Percentiles rank a stretch among this genome's conserved stretches.
Conservation (phyloP, 2,113 vertebrate species). For the Colinus virginianus region DNA sequence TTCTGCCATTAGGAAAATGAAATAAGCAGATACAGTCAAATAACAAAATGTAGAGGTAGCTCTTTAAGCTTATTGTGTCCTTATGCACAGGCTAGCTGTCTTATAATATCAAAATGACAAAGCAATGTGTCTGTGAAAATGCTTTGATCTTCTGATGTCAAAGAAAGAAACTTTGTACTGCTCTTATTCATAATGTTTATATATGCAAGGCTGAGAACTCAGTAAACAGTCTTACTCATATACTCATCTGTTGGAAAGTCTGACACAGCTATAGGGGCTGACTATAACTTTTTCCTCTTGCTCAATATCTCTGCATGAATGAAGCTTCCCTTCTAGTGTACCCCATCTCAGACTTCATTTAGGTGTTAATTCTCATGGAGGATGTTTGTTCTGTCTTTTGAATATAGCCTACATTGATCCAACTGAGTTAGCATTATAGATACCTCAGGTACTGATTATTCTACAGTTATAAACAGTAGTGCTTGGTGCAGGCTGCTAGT, state of each 20-base stretch:
- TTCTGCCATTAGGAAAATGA: neutral
- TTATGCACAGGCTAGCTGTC: conserved; percentile 24
- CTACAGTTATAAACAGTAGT: neutral
- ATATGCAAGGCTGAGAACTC: neutral
- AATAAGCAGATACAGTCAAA: neutral
- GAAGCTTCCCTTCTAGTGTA: neutral
- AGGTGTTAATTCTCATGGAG: neutral
- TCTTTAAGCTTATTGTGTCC: conserved; percentile 21
- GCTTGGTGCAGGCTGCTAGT: neutral
- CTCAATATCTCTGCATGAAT: neutral
- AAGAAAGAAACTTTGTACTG: neutral
- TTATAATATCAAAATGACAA: conserved; percentile 13
- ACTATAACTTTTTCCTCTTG: neutral
- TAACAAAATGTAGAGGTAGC: neutral
- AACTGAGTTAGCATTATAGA: neutral
- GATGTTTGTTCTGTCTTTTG: neutral
- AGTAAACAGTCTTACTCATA: neutral
- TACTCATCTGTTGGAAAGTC: neutral
- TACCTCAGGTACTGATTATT: neutral
- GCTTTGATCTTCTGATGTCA: conserved; percentile 41
- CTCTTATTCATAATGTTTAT: neutral
- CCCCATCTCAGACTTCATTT: neutral
- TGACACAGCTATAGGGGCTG: neutral
- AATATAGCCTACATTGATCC: neutral
- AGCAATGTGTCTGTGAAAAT: neutral